Percentiles rank a stretch among this genome's conserved stretches.
Conservation (phyloP, 2,888 invertebrate species). For the Onchidella celtica region DNA sequence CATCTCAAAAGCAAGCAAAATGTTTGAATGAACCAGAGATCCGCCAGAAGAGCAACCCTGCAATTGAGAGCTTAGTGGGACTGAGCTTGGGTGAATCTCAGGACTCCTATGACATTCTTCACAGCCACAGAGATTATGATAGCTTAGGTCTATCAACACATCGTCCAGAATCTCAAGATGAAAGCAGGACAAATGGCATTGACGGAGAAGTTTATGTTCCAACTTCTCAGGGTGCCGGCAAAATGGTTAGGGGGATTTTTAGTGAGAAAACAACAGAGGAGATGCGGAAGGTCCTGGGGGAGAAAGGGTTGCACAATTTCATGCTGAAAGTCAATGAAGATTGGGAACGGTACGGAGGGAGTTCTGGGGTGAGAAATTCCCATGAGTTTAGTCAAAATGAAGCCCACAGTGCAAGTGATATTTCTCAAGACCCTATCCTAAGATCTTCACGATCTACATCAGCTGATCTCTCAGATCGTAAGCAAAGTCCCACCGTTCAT, state of each 20-base stretch:
- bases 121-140: slow-evolving; percentile 26
- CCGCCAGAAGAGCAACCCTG: neutral
- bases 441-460: slow-evolving; percentile 62
- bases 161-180: slow-evolving; percentile 57
- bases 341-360: slow-evolving; percentile 16
- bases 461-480: neutral
- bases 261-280: slow-evolving; percentile 29
- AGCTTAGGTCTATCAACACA: slow-evolving; percentile 70
- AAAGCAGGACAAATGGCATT: neutral
- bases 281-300: slow-evolving; percentile 32
- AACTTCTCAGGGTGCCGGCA: neutral
- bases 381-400: slow-evolving; percentile 46
- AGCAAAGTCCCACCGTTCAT: neutral
- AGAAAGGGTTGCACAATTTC: slow-evolving; percentile 24
- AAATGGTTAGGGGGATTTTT: slow-evolving; percentile 25
- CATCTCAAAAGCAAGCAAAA: neutral
- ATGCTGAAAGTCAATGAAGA: slow-evolving; percentile 31
- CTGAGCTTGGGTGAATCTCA: neutral
- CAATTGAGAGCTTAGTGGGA: neutral
- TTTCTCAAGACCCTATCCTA: too few relatives aligned
- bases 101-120: neutral
- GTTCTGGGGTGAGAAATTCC: neutral
- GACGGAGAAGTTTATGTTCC: neutral
- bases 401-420: slow-evolving; percentile 62
- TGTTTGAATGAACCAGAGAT: neutral